Base-by-base conservation (phyloP, 2,888 invertebrate species). In the Nephrotoma guestfalica region DNA sequence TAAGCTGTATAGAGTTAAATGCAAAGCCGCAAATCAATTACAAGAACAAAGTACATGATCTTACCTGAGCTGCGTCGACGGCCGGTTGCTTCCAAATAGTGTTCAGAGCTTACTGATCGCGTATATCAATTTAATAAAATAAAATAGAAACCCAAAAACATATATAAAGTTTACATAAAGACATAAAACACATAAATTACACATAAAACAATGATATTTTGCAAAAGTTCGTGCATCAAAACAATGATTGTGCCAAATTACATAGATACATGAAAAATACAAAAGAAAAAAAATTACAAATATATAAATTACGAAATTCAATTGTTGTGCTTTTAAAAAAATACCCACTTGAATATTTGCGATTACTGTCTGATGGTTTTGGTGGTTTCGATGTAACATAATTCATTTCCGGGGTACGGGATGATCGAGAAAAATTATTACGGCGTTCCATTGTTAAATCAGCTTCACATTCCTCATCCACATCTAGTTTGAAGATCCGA, bases 41-140 rank as follows among this genome's bases (percentile, higher is more conserved):
- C 71, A 30, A 71, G 84, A 86, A 85, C 30, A 85, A 86, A 47
- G n/a, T 42, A 86, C 88, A 71, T 71, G 6, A 87, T 86, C 89
- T 90, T 91, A 91, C 91, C 91, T 90, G 91, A 91, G 89, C 91
- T 91, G 85, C 90, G 90, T 88, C 91, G 89, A 87, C 91, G 90
- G 89, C 91, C 91, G 88, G 91, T 91, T 89, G 91, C 91, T 89
- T 91, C 91, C 88, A 90, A 89, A 89, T 90, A 91, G 88, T 90
- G 89, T 89, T 91, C 90, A 88, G 89, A 90, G 90, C 88, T 88
- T 30, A 87, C 84, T 85, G 87, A 87, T 47, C 86, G 87, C 86
- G 86, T 87, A 87, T 86, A 42, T 83, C 40, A 30, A 30, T 51
- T 86, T 42, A 45, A 11, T 47, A 40, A 57, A 41, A 85, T 30